Evolutionary conservation across 37 sponge, comb jelly and placozoan species (phyloP).

Genomic region (Haliclona indistincta): DNA sequence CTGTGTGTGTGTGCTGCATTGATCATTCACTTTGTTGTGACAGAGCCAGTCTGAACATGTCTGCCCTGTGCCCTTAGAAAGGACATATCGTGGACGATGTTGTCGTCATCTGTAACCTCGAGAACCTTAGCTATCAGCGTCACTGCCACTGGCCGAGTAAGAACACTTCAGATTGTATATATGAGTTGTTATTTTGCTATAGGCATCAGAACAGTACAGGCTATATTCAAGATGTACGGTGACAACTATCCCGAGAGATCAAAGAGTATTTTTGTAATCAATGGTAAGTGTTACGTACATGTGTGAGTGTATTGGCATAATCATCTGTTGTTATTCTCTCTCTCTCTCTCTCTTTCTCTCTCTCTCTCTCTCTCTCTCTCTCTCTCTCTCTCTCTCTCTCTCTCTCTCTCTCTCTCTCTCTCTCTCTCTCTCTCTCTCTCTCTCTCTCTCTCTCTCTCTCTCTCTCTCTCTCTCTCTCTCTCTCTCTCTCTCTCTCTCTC

Average conservation of each 20-base stretch:
- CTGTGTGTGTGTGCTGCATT: too few relatives aligned
- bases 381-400: conserved; percentile 3
- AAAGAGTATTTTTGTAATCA: not conserved
- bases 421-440: not conserved
- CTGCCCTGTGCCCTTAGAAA: too few relatives aligned
- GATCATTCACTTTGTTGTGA: too few relatives aligned
- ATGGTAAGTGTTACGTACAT: too few relatives aligned
- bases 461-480: not conserved
- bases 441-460: not conserved
- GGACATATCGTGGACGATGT: conserved; percentile 44
- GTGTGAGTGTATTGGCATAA: too few relatives aligned
- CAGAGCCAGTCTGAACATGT: too few relatives aligned
- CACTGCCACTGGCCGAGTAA: conserved; percentile 81
- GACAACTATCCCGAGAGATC: conserved; percentile 17
- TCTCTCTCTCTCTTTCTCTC: not conserved
- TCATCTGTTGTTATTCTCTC: not conserved
- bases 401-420: not conserved
- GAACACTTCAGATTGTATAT: too few relatives aligned
- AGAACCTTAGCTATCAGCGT: conserved; percentile 58
- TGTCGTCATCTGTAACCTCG: conserved; percentile 55
- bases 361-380: not conserved
- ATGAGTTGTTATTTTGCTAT: too few relatives aligned
- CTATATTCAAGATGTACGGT: not conserved
- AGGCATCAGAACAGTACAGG: not conserved
- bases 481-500: not conserved